phyloP scores from a whole-genome alignment of 2,113 vertebrate genomes.

The Eurystomus gularis region DNA sequence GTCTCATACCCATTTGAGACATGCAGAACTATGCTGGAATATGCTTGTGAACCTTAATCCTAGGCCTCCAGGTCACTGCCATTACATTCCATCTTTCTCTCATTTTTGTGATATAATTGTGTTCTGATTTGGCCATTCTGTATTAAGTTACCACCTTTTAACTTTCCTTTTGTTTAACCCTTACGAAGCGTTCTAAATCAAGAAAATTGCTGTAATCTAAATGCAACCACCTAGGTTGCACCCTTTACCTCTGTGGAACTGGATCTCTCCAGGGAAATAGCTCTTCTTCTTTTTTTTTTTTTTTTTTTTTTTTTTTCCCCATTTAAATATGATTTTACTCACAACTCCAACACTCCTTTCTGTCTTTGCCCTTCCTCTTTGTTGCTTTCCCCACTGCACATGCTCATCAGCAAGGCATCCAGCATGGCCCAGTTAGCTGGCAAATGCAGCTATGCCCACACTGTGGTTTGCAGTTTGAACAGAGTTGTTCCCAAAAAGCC shows the following conservation, averaged over 20 bases:
- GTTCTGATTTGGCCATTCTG: neutral
- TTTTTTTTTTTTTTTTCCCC: neutral
- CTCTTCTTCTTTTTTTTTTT: neutral
- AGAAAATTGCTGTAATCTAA: neutral
- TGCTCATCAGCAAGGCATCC: neutral
- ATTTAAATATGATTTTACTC: neutral
- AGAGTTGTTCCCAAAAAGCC: neutral
- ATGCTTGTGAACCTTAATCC: neutral
- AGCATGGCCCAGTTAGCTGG: neutral
- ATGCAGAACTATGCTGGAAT: neutral
- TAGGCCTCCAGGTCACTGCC: neutral
- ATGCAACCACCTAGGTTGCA: neutral
- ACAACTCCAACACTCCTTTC: neutral
- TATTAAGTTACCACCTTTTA: neutral
- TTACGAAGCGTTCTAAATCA: neutral
- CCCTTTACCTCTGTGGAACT: neutral
- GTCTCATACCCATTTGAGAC: neutral
- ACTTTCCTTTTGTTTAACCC: neutral
- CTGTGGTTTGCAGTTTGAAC: neutral
- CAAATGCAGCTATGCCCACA: neutral
- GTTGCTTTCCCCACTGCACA: neutral
- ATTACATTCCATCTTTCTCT: neutral
- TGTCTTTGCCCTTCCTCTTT: neutral
- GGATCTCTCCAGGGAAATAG: neutral
- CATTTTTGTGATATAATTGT: neutral